A percentile compares a stretch with the other conserved stretches of the same genome.
phyloP scores from a whole-genome alignment of 2,888 invertebrate genomes.

The Microchrysa polita region DNA sequence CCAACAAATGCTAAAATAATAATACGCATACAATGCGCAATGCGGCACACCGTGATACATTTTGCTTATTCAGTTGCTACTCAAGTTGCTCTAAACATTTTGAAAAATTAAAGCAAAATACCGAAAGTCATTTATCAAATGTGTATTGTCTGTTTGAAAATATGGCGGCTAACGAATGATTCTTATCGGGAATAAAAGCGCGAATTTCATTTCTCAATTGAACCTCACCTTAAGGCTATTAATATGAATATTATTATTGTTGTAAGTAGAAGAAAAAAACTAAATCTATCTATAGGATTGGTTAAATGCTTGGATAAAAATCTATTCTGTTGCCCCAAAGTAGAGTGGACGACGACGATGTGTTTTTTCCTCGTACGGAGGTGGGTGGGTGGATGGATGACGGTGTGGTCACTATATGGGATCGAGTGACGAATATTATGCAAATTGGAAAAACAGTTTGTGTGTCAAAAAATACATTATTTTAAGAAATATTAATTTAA shows the following conservation, averaged over 20 bases:
- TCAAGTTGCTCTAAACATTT: not conserved
- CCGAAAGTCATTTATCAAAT: constrained; percentile 31
- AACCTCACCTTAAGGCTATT: constrained; percentile 36
- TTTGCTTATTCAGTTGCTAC: not conserved
- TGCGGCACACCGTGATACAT: not conserved
- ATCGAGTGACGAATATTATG: not conserved
- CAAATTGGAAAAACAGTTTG: no score
- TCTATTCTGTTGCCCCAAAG: not conserved
- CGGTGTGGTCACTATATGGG: not conserved
- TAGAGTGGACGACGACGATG: not conserved
- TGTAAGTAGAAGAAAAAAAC: not conserved
- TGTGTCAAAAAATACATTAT: no score
- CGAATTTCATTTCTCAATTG: constrained; percentile 41
- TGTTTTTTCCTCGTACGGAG: not conserved
- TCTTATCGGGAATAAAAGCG: constrained; percentile 38
- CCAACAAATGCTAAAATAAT: no score
- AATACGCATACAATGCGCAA: no score
- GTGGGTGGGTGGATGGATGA: no score
- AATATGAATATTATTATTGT: constrained; percentile 21
- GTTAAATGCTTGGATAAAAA: constrained; percentile 4
- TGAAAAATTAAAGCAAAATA: constrained; percentile 35
- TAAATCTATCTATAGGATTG: not conserved
- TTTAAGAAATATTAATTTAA: no score
- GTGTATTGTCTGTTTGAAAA: not conserved
- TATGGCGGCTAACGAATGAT: constrained; percentile 38